Conservation (phyloP, 2,113 vertebrate species). For the Erythrocercus mccallii region DNA sequence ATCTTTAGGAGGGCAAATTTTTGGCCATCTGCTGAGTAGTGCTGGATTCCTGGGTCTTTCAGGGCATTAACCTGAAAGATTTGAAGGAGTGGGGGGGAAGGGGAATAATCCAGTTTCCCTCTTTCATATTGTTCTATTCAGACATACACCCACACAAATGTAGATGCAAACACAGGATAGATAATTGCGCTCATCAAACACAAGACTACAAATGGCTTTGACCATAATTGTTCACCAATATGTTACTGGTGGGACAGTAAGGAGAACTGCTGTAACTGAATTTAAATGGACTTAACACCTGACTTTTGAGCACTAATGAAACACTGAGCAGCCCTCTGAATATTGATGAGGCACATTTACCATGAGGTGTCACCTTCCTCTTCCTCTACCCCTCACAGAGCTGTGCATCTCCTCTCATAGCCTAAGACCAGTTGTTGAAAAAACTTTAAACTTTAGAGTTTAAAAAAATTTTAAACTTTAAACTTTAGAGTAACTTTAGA, state of each 20-base stretch:
- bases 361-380: rapidly evolving
- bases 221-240: not conserved
- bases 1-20: not conserved
- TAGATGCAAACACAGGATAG: not conserved
- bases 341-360: not conserved
- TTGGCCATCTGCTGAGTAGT: not conserved
- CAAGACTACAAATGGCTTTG: not conserved
- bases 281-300: not conserved
- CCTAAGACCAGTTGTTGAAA: not conserved
- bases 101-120: not conserved
- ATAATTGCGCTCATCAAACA: not conserved
- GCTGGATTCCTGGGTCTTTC: not conserved
- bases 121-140: not conserved
- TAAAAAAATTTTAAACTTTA: too few species aligned
- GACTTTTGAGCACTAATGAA: not conserved
- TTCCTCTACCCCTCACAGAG: not conserved
- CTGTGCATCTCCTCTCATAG: rapidly evolving
- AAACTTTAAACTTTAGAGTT: too few species aligned
- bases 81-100: not conserved
- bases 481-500: too few species aligned
- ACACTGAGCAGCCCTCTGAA: not conserved
- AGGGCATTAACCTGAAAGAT: too few species aligned
- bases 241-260: not conserved
- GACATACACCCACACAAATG: too few species aligned
- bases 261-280: not conserved